phyloP scores from a whole-genome alignment of 2,888 invertebrate species.

The Lysandra coridon region DNA sequence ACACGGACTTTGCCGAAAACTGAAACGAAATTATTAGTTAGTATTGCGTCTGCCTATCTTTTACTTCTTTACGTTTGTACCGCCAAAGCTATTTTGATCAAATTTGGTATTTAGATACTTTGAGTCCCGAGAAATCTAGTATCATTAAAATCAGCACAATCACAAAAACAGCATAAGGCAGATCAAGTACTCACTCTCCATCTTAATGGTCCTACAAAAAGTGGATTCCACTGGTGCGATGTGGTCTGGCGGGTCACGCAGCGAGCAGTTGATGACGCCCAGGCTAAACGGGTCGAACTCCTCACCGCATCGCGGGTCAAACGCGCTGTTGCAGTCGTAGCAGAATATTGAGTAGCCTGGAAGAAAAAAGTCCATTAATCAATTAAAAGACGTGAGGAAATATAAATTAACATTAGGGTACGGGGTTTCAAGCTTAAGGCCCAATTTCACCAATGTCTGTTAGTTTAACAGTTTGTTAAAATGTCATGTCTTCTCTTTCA shows the following conservation, averaged over 20 bases:
- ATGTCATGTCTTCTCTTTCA: no score
- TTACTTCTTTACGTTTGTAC: no score
- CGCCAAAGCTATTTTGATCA: no score
- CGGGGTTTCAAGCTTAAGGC: no score
- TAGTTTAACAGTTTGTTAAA: no score
- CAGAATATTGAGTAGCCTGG: constrained; percentile 85
- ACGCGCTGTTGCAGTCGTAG: constrained; percentile 95
- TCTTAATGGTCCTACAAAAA: constrained; percentile 90
- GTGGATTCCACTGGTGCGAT: constrained; percentile 81
- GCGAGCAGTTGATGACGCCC: constrained; percentile 91
- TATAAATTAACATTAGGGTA: no score
- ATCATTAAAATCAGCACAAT: not conserved
- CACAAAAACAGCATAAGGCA: not conserved
- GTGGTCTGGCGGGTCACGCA: constrained; percentile 86
- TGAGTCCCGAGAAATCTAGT: not conserved
- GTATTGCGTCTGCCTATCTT: no score
- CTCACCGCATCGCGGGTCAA: constrained; percentile 93
- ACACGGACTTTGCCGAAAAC: constrained; percentile 88
- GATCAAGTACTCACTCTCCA: constrained; percentile 82
- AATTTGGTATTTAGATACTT: no score
- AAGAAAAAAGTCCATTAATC: constrained; percentile 40
- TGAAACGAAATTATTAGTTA: constrained; percentile 59
- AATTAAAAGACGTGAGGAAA: no score
- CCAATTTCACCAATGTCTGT: no score
- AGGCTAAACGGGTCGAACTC: constrained; percentile 92